Percentiles rank a stretch among this genome's conserved stretches.
Conservation (phyloP, 37 sponge, comb jelly and placozoan species). For the Beroe forskalii region DNA sequence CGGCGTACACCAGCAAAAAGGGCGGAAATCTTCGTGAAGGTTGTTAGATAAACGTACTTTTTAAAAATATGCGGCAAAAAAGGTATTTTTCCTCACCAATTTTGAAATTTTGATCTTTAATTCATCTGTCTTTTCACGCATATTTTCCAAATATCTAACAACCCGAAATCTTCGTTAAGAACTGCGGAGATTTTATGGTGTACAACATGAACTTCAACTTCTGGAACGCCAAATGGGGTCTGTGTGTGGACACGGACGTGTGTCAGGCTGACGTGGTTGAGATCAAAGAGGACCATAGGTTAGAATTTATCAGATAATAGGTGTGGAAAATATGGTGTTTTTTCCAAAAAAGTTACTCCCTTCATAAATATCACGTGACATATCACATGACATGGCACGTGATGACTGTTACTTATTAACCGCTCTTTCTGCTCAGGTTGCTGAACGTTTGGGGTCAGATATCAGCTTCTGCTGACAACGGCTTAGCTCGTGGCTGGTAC, state of each 20-base stretch:
- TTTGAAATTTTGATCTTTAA: too few species aligned
- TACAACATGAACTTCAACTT: conserved; percentile 49
- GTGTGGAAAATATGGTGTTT: too few species aligned
- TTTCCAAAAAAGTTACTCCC: too few species aligned
- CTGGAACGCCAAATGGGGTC: conserved; percentile 39
- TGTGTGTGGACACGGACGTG: conserved; percentile 36
- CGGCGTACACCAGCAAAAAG: background rate
- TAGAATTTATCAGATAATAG: too few species aligned
- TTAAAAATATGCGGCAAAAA: too few species aligned
- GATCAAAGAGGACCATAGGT: conserved; percentile 4
- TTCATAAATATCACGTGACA: too few species aligned
- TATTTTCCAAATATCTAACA: too few species aligned
- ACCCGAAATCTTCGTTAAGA: background rate
- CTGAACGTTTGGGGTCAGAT: conserved; percentile 34
- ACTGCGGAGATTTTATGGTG: conserved; percentile 27
- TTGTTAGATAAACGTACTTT: background rate
- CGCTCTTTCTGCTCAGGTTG: too few species aligned
- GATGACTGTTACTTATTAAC: too few species aligned
- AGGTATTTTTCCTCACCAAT: too few species aligned
- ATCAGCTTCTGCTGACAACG: background rate
- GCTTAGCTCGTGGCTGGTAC: conserved; percentile 16
- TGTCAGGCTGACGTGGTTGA: conserved; percentile 2
- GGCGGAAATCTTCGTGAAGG: background rate
- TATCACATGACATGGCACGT: too few species aligned
- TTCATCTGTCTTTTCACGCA: too few species aligned